Base-by-base conservation (phyloP, 2,888 invertebrate species). In the Leucophenga maculata region DNA sequence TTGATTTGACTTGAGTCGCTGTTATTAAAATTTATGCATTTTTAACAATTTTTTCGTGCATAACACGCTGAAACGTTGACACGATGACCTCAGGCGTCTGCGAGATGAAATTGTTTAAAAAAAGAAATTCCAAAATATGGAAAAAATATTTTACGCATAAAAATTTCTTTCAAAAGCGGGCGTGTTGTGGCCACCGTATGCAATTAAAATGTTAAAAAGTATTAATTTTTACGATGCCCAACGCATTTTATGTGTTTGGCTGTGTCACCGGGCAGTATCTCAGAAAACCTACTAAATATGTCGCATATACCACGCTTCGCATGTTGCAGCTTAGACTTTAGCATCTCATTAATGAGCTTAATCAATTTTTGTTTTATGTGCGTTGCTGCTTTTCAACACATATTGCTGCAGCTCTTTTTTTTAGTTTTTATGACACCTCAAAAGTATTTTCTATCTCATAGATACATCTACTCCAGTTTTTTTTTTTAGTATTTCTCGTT, bases 331-430 rank as follows among this genome's bases (percentile, higher is more conserved):
- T n/a, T n/a, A 26, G 39, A 84, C 84, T 83, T 81, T 81, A 75
- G 77, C 83, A 80, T 82, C 84, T 84, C 80, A 81, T 82, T 81
- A 81, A 80, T 82, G 84, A 84, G 84, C 84, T 81, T 81, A 81
- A 81, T 81, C 80, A 81, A 82, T 83, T 80, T 80, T 79, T 77
- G 67, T 73, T 71, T 70, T 67, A 68, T 73, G n/a, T 50, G n/a
- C 18, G n/a, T 18, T 50, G 14, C 13, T 6, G 50, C 39, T 11
- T 39, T 39, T 39, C 39, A 39, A 39, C 39, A 39, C 8, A 39
- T 39, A 39, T 6, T n/a, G n/a, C n/a, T n/a, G n/a, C n/a, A n/a
- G 32, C 32, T 6, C 8, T 32, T 32, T 32, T 32, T 8, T 39
- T 39, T 39, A 11, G n/a, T n/a, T 39, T 39, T 39, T 39, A 39